Conservation (phyloP, 2,113 vertebrate genomes). For the Ariopsis seemanni region DNA sequence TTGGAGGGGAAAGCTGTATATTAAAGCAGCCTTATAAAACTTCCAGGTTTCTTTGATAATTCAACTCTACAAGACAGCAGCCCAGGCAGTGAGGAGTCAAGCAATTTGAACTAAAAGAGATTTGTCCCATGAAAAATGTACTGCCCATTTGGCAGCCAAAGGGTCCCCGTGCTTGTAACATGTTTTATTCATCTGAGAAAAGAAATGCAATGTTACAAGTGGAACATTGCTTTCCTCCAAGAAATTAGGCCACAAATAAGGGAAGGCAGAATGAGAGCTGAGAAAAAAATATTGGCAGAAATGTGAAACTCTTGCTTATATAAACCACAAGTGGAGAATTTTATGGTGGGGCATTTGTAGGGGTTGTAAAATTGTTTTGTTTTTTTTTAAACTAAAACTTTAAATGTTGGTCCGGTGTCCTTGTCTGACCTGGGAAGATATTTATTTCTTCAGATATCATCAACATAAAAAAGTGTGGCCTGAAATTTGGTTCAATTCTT, state of each 20-base stretch:
- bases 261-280: neutral
- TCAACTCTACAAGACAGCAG: neutral
- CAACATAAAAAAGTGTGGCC: neutral
- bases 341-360: neutral
- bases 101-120: constrained; percentile 6
- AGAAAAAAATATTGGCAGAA: neutral
- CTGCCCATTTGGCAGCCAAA: neutral
- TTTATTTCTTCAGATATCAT: neutral
- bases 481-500: neutral
- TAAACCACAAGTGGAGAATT: neutral
- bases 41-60: constrained; percentile 9
- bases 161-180: neutral
- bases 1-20: neutral
- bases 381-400: neutral
- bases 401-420: neutral
- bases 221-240: neutral
- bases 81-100: neutral
- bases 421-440: neutral
- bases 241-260: neutral
- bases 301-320: neutral
- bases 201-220: neutral
- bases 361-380: neutral
- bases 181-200: constrained; percentile 12
- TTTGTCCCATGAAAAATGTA: neutral
- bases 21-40: neutral